These are phyloP conservation scores for Karalla daura DNA, from an alignment of 2,797 vertebrate species.

Conservation along the genomic window DNA sequence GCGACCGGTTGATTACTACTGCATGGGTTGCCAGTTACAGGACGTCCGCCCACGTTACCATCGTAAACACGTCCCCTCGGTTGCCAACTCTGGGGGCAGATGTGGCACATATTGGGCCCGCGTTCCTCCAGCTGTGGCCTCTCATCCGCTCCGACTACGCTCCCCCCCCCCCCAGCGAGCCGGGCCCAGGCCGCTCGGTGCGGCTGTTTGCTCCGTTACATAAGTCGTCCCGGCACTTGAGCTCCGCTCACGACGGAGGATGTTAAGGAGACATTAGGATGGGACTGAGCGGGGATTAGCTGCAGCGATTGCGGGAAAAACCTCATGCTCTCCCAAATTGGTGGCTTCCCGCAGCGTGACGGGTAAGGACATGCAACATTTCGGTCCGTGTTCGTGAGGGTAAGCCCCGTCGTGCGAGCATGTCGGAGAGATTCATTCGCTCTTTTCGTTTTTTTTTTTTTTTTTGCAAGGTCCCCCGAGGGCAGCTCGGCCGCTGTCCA, in stretches of 20 bases:
- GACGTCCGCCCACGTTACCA: conserved; percentile 58
- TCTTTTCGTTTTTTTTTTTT: background rate
- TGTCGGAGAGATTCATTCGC: conserved; percentile 1
- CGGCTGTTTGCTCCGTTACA: conserved; percentile 60
- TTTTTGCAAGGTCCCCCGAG: conserved; percentile 41
- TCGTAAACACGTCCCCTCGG: conserved; percentile 53
- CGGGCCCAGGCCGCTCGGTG: conserved; percentile 45
- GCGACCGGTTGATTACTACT: conserved; percentile 54
- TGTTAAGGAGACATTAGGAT: conserved; percentile 32
- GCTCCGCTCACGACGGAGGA: conserved; percentile 22
- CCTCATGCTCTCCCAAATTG: conserved; percentile 35
- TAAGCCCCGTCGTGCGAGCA: conserved; percentile 31
- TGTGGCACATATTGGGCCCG: conserved; percentile 66
- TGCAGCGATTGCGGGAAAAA: conserved; percentile 37
- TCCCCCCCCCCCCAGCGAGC: conserved; percentile 33
- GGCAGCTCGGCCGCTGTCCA: conserved; percentile 33
- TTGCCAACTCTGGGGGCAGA: conserved; percentile 57
- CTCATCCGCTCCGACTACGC: conserved; percentile 56
- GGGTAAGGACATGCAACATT: conserved; percentile 13
- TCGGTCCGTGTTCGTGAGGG: conserved; percentile 15
- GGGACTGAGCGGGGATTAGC: conserved; percentile 60
- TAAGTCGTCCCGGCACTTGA: conserved; percentile 61
- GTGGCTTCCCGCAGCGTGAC: conserved; percentile 45
- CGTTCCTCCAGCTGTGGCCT: conserved; percentile 66
- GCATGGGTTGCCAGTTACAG: conserved; percentile 49